Conservation (phyloP, 2,113 vertebrate species). For the Peromyscus polionotus region DNA sequence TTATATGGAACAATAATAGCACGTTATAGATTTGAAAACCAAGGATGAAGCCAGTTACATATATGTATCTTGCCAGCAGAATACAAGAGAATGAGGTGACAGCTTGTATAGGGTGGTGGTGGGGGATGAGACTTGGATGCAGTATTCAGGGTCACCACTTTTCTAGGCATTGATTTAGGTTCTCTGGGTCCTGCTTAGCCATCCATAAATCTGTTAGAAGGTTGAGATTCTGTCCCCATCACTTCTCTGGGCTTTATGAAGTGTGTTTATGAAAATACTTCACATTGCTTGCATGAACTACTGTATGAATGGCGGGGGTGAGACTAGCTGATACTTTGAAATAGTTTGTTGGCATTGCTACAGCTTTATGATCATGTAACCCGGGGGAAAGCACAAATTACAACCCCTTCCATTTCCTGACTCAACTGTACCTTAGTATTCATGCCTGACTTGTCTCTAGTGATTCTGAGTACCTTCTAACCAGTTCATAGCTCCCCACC, state of each 20-base stretch:
- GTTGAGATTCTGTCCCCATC: constrained; percentile 14
- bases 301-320: neutral
- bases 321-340: constrained; percentile 48
- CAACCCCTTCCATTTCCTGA: neutral
- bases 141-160: neutral
- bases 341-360: neutral
- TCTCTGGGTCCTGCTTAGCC: constrained; percentile 2
- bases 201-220: constrained; percentile 18
- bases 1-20: neutral
- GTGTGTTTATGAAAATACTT: constrained; percentile 39
- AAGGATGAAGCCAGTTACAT: neutral
- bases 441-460: neutral
- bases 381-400: constrained; percentile 8
- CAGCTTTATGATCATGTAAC: constrained; percentile 48
- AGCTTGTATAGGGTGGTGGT: neutral
- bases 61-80: neutral
- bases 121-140: neutral
- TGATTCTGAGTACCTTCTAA: constrained; percentile 71
- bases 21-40: constrained; percentile 53
- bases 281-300: constrained; percentile 23
- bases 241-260: neutral
- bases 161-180: constrained; percentile 9
- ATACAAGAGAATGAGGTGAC: neutral
- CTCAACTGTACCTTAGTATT: constrained; percentile 23
- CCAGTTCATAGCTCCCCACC: constrained; percentile 31